These are phyloP conservation scores for Myotis pilosus DNA, from an alignment of 2,797 vertebrate species.

Conservation along the genomic window DNA sequence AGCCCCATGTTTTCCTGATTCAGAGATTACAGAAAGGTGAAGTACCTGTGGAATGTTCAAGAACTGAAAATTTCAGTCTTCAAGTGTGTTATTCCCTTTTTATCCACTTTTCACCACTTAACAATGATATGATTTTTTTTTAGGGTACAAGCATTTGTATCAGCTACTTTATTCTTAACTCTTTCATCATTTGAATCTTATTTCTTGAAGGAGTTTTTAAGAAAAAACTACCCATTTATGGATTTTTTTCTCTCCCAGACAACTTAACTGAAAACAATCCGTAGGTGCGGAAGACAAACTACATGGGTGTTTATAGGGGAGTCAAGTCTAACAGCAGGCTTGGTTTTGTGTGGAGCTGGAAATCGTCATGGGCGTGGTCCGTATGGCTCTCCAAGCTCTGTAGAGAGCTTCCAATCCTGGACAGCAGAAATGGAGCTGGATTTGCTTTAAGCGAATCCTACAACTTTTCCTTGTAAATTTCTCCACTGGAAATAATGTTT, in stretches of 20 bases:
- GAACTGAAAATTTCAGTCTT: neutral
- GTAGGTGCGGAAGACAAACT: neutral
- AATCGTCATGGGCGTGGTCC: neutral
- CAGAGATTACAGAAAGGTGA: neutral
- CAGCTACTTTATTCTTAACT: neutral
- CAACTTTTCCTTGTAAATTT: neutral
- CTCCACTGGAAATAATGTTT: neutral
- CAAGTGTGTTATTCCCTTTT: neutral
- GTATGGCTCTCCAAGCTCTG: neutral
- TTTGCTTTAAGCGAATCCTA: neutral
- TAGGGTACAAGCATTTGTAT: neutral
- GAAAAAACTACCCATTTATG: neutral
- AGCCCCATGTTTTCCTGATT: neutral
- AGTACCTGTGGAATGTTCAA: neutral
- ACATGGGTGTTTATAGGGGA: neutral
- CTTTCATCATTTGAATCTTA: neutral
- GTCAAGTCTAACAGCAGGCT: neutral
- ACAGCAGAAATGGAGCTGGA: neutral
- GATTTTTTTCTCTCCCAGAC: neutral
- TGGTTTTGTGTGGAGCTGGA: neutral
- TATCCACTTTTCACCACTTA: neutral
- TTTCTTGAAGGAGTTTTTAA: constrained; percentile 3
- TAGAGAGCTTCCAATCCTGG: neutral
- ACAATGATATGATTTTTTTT: neutral
- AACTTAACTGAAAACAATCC: neutral